These are phyloP conservation scores for Artemia sinica DNA, from an alignment of 2,888 invertebrate species.

Conservation along the genomic window DNA sequence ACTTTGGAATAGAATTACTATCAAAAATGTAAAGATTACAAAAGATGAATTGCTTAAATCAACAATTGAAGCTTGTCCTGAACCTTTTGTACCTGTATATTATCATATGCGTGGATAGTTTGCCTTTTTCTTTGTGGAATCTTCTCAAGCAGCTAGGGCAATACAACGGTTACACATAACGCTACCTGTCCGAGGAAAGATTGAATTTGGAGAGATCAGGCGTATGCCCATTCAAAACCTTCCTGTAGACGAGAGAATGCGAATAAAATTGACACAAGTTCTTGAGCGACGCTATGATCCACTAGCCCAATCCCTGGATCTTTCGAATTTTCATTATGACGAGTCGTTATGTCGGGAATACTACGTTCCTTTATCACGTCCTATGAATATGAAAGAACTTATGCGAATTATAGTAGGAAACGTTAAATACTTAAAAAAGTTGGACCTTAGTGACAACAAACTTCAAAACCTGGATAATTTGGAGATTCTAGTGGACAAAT, in stretches of 20 bases:
- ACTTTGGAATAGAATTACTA: neutral
- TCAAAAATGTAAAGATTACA: neutral
- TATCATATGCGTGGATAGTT: neutral
- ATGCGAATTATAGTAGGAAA: neutral
- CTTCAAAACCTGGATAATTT: neutral
- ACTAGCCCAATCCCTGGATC: neutral
- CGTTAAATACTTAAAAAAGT: neutral
- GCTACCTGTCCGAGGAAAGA: neutral
- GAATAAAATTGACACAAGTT: neutral
- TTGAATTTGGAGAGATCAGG: neutral
- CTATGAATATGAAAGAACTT: neutral
- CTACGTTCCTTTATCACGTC: neutral
- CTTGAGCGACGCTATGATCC: neutral
- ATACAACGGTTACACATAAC: neutral
- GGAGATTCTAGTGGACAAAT: neutral
- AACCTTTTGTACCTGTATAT: neutral
- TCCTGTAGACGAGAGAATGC: neutral
- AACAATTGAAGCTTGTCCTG: neutral
- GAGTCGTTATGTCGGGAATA: neutral
- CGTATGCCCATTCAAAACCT: neutral
- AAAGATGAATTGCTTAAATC: neutral
- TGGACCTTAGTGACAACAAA: neutral
- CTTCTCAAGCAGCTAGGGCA: neutral
- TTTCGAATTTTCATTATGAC: slow-evolving; percentile 5
- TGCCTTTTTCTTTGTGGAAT: neutral